Evolutionary conservation across 53 echinoderm and acorn worm species (phyloP).

Genomic region (Temnopleurus reevesii): DNA sequence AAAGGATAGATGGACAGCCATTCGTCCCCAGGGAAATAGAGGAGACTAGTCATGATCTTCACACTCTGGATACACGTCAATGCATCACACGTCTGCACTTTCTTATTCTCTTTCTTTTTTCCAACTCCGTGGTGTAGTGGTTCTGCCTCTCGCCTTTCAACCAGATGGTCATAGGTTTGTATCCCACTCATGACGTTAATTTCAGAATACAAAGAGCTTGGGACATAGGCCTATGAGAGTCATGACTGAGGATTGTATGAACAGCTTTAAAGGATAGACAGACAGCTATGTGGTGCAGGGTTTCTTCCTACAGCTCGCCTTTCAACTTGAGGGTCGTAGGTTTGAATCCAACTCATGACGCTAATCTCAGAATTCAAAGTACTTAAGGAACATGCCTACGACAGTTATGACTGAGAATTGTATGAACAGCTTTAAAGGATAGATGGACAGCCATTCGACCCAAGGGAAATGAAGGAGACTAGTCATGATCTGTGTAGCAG

Average conservation of each 20-base stretch:
- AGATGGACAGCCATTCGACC: background rate
- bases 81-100: no score
- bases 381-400: background rate
- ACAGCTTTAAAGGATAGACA: constrained; percentile 2
- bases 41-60: background rate
- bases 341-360: no score
- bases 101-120: no score
- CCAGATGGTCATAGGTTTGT: no score
- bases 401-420: background rate
- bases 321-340: no score
- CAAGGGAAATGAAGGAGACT: background rate
- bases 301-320: no score
- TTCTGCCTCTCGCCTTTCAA: no score
- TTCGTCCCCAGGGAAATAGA: background rate
- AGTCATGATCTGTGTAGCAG: background rate
- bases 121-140: background rate
- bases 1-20: background rate
- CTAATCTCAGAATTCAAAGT: no score
- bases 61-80: constrained; percentile 3
- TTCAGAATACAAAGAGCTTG: no score
- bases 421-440: constrained; percentile 9
- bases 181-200: no score
- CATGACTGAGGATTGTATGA: background rate
- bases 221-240: background rate
- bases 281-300: background rate